Conservation (phyloP, 2,113 vertebrate species). For the Halichoeres trimaculatus region DNA sequence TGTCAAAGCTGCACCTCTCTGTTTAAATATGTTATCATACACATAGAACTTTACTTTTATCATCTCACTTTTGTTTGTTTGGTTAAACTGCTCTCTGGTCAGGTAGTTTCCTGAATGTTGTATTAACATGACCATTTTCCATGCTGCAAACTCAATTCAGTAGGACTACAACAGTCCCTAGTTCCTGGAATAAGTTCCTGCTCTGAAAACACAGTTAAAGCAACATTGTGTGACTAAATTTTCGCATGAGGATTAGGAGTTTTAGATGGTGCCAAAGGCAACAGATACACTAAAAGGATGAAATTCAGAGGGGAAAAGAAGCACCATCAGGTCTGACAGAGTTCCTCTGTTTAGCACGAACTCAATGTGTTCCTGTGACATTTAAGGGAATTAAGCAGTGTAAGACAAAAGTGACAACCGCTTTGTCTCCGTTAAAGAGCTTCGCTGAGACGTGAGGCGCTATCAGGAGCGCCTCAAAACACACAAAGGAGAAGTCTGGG, state of each 20-base stretch:
- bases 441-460: constrained; percentile 44
- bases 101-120: too few relatives aligned
- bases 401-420: constrained; percentile 65
- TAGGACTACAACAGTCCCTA: background rate
- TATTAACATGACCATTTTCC: too few relatives aligned
- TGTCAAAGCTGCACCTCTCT: too few relatives aligned
- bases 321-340: constrained; percentile 4
- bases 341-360: constrained; percentile 15
- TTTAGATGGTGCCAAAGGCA: too few relatives aligned
- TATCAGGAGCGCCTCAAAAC: constrained; percentile 23
- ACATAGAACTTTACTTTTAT: too few relatives aligned
- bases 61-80: too few relatives aligned
- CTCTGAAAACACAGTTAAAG: background rate
- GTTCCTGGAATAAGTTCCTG: background rate
- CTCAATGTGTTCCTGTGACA: constrained; percentile 58
- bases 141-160: too few relatives aligned
- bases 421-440: constrained; percentile 73
- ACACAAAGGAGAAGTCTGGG: constrained; percentile 14
- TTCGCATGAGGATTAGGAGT: too few relatives aligned
- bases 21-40: too few relatives aligned
- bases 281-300: constrained; percentile 9
- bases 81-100: too few relatives aligned
- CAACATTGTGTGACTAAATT: too few relatives aligned
- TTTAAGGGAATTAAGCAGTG: constrained; percentile 69
- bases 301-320: background rate